Conservation (phyloP, 2,113 vertebrate species). For the Alectura lathami region DNA sequence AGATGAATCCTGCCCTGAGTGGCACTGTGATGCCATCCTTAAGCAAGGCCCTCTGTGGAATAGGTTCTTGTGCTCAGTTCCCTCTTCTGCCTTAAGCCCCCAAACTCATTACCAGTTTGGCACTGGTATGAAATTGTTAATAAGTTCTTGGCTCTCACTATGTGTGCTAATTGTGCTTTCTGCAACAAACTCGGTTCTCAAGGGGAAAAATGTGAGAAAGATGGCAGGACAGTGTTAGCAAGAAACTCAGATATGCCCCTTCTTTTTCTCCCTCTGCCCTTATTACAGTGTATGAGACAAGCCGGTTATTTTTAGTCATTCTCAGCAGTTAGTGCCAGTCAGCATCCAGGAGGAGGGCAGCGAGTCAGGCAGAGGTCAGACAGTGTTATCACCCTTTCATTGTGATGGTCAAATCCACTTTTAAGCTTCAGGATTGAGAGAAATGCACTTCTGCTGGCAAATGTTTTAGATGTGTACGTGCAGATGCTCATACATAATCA, state of each 20-base stretch:
- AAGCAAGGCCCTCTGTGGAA: neutral
- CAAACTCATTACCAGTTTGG: constrained; percentile 34
- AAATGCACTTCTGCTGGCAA: constrained; percentile 87
- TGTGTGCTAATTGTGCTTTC: constrained; percentile 8
- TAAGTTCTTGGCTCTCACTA: constrained; percentile 29
- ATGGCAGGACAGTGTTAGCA: neutral
- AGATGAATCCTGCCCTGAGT: neutral
- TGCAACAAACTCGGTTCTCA: constrained; percentile 2
- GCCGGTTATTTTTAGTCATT: constrained; percentile 61
- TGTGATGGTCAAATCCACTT: constrained; percentile 87
- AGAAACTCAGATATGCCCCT: neutral
- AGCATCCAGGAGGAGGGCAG: constrained; percentile 71
- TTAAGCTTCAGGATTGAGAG: constrained; percentile 86
- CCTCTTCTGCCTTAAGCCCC: constrained; percentile 9
- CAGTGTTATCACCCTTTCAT: constrained; percentile 80
- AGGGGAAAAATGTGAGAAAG: neutral
- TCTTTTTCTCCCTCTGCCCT: constrained; percentile 18
- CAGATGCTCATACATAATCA: constrained; percentile 62
- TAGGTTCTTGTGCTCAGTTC: neutral
- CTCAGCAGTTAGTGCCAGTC: constrained; percentile 66
- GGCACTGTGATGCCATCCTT: neutral
- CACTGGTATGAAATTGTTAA: neutral
- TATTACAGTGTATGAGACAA: neutral
- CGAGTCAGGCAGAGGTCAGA: constrained; percentile 86
- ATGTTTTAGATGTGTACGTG: constrained; percentile 74